phyloP scores from a whole-genome alignment of 2,888 invertebrate genomes.

The Ceramica pisi region DNA sequence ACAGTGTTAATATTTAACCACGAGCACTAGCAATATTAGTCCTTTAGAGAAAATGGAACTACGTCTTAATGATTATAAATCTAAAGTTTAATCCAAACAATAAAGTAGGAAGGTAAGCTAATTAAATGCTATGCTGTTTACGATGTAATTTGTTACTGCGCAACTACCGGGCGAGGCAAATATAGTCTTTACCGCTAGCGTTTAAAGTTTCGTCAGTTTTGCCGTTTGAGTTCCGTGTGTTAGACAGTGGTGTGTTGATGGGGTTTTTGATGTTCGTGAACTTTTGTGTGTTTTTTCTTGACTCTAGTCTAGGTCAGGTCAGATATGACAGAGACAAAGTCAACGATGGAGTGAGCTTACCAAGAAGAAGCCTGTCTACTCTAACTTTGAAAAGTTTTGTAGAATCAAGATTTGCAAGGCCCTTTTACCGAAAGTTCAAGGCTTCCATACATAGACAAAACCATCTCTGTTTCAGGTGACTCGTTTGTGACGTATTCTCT shows the following conservation, averaged over 20 bases:
- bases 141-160: slow-evolving; percentile 37
- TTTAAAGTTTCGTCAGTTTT: slow-evolving; percentile 57
- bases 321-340: too few species aligned
- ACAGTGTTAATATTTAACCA: too few species aligned
- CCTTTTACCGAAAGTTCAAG: too few species aligned
- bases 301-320: too few species aligned
- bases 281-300: too few species aligned
- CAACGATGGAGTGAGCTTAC: too few species aligned
- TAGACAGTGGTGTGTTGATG: slow-evolving; percentile 33
- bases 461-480: too few species aligned
- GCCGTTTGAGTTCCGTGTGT: neutral
- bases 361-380: too few species aligned
- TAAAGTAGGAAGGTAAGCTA: slow-evolving; percentile 36
- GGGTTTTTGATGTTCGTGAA: neutral
- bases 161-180: slow-evolving; percentile 30
- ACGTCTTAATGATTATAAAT: slow-evolving; percentile 47
- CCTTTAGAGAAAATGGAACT: slow-evolving; percentile 10
- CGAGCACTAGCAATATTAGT: neutral
- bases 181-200: slow-evolving; percentile 44
- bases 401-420: too few species aligned
- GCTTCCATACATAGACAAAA: too few species aligned
- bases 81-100: slow-evolving; percentile 34
- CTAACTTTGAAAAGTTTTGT: too few species aligned
- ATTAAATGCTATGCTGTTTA: slow-evolving; percentile 60
- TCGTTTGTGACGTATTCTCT: too few species aligned